A percentile compares a stretch with the other conserved stretches of the same genome.
phyloP scores from a whole-genome alignment of 2,113 vertebrate species.

The Tetraodon nigroviridis region DNA sequence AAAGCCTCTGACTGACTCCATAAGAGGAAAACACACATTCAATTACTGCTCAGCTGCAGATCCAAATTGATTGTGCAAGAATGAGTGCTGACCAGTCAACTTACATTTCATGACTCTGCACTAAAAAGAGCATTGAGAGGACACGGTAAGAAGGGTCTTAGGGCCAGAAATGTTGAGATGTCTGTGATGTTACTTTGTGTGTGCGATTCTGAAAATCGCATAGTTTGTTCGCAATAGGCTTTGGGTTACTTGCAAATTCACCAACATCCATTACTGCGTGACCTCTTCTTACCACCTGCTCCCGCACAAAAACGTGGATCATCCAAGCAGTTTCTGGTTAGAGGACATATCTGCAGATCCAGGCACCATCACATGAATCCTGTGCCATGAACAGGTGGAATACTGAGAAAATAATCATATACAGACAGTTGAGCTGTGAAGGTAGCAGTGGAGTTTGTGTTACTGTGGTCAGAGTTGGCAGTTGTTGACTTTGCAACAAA shows the following conservation, averaged over 20 bases:
- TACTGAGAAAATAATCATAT: no score
- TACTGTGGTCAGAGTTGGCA: no score
- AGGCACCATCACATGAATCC: no score
- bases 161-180: background rate
- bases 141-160: conserved; percentile 19
- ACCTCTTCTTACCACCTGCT: background rate
- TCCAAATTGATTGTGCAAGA: conserved; percentile 59
- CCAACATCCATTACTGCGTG: background rate
- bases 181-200: background rate
- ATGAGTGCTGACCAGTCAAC: conserved; percentile 58
- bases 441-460: no score
- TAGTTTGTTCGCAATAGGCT: no score
- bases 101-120: conserved; percentile 56
- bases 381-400: no score
- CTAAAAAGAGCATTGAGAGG: conserved; percentile 34
- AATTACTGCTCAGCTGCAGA: conserved; percentile 52
- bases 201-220: background rate
- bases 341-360: no score
- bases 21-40: conserved; percentile 30
- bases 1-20: conserved; percentile 26
- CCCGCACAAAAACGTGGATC: background rate
- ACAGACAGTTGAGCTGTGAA: no score
- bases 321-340: background rate
- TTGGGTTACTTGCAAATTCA: background rate
- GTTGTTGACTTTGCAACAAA: no score